Percentiles rank a stretch among this genome's conserved stretches.
phyloP scores from a whole-genome alignment of 1,140 invertebrate genomes.

The Archivesica marissinica region DNA sequence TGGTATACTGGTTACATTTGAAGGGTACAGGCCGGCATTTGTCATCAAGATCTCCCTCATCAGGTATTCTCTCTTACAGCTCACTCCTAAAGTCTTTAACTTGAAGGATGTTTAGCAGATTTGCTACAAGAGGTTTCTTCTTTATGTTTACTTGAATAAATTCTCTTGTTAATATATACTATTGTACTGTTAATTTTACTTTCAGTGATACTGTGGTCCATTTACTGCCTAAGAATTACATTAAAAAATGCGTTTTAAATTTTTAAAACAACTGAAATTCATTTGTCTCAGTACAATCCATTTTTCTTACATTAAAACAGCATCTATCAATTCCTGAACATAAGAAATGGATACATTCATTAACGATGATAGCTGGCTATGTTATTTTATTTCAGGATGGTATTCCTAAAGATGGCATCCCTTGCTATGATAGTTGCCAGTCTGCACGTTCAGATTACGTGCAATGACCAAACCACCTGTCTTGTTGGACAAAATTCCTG shows the following conservation, averaged over 20 bases:
- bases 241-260: too few relatives aligned
- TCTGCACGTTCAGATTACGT: slow-evolving; percentile 86
- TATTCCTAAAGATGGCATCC: slow-evolving; percentile 90
- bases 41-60: slow-evolving; percentile 52
- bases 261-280: too few relatives aligned
- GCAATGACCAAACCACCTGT: slow-evolving; percentile 62
- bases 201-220: neutral
- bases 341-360: too few relatives aligned
- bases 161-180: too few relatives aligned
- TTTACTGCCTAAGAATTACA: too few relatives aligned
- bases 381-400: slow-evolving; percentile 64
- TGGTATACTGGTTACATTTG: slow-evolving; percentile 42
- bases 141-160: neutral
- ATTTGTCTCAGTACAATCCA: too few relatives aligned
- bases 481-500: slow-evolving; percentile 61
- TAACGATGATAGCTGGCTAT: neutral
- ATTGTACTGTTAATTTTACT: neutral
- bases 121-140: neutral
- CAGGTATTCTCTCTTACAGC: too few relatives aligned
- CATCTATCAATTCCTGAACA: too few relatives aligned
- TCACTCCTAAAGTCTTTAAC: neutral
- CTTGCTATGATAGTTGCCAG: slow-evolving; percentile 89
- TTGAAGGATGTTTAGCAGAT: neutral
- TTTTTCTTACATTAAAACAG: too few relatives aligned
- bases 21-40: slow-evolving; percentile 42